Evolutionary conservation across 2,797 vertebrate species (phyloP).

Genomic region (Sphaeramia orbicularis): DNA sequence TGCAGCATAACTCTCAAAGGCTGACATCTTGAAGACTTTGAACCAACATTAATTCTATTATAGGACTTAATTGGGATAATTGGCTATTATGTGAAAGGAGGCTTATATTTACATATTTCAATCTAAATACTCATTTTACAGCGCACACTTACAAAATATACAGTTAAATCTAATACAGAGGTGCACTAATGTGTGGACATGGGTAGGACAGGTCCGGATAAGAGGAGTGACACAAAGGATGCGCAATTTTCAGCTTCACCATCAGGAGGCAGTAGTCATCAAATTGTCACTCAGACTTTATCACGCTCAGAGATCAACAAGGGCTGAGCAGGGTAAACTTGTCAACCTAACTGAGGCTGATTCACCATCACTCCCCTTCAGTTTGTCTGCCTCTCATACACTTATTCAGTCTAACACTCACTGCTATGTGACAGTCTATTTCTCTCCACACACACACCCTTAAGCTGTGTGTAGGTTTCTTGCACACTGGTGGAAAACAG

Average conservation of each 20-base stretch:
- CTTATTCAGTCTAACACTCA: slow-evolving; percentile 60
- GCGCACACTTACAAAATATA: not conserved
- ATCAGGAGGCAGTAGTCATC: slow-evolving; percentile 77
- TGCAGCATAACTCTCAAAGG: not conserved
- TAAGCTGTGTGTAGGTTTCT: slow-evolving; percentile 33
- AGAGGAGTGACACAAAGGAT: slow-evolving; percentile 63
- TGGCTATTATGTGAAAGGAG: not conserved
- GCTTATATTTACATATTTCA: not conserved
- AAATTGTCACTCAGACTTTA: slow-evolving; percentile 62
- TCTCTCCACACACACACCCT: slow-evolving; percentile 4
- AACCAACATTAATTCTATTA: not conserved
- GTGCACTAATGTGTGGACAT: not conserved
- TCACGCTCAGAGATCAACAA: slow-evolving; percentile 46
- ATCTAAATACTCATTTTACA: not conserved
- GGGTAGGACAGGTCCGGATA: slow-evolving; percentile 44
- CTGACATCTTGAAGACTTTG: not conserved
- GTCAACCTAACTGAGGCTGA: slow-evolving; percentile 65
- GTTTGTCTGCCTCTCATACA: slow-evolving; percentile 51
- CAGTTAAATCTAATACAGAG: not conserved
- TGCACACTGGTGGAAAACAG: slow-evolving; percentile 26
- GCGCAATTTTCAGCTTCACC: slow-evolving; percentile 60
- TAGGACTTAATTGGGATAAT: not conserved
- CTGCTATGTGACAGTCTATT: slow-evolving; percentile 51
- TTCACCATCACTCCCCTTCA: slow-evolving; percentile 63
- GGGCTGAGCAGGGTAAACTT: slow-evolving; percentile 57